Percentiles rank a stretch among this genome's conserved stretches.
Evolutionary conservation across 2,113 vertebrate species (phyloP).

Genomic region (Pteropus alecto): DNA sequence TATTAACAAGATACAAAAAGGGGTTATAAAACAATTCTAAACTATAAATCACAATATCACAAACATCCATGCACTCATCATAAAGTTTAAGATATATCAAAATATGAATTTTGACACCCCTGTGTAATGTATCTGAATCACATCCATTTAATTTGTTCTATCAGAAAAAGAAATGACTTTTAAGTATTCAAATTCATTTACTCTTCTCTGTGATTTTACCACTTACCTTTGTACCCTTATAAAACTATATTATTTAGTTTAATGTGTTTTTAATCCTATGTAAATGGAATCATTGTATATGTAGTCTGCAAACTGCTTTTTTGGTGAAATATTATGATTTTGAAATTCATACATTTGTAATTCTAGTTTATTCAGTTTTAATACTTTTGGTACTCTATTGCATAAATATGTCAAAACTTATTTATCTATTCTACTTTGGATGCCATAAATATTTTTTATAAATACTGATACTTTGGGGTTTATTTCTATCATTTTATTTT

Average conservation of each 20-base stretch:
- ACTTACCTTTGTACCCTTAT: neutral
- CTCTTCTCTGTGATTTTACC: neutral
- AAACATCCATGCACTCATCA: neutral
- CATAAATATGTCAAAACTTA: neutral
- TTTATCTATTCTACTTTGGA: neutral
- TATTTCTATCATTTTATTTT: neutral
- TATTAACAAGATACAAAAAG: neutral
- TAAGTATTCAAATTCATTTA: neutral
- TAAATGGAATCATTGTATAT: neutral
- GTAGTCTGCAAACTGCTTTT: neutral
- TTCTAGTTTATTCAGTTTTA: neutral
- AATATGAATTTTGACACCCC: neutral
- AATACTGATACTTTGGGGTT: neutral
- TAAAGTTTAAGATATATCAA: neutral
- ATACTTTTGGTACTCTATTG: neutral
- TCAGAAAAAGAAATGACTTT: neutral
- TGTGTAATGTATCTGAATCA: neutral
- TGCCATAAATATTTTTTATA: neutral
- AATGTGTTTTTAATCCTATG: neutral
- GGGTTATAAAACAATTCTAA: neutral
- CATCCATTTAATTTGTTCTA: neutral
- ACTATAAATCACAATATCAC: neutral
- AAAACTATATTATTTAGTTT: neutral
- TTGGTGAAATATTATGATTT: neutral
- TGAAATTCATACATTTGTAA: neutral